Percentiles rank a stretch among this genome's conserved stretches.
Conservation (phyloP, 2,113 vertebrate species). For the Alethe castanea region DNA sequence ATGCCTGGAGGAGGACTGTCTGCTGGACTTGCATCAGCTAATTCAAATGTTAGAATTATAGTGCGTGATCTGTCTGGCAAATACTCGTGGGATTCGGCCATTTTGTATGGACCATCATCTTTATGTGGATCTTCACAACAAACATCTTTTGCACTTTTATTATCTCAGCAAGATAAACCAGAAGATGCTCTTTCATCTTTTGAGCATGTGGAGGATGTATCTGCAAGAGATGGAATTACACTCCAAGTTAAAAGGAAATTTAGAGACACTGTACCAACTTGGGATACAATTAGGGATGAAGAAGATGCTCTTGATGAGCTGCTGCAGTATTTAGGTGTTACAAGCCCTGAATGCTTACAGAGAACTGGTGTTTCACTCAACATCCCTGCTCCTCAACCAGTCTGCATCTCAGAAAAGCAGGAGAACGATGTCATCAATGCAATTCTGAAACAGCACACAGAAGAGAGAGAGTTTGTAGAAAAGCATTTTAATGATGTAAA, state of each 20-base stretch:
- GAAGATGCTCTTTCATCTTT: slow-evolving; percentile 65
- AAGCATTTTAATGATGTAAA: slow-evolving; percentile 89
- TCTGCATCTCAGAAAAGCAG: slow-evolving; percentile 96
- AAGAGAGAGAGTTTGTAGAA: slow-evolving; percentile 90
- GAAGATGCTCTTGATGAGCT: slow-evolving; percentile 95
- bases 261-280: slow-evolving; percentile 89
- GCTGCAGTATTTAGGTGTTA: slow-evolving; percentile 91
- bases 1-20: slow-evolving; percentile 92
- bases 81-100: slow-evolving; percentile 96
- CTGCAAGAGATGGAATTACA: slow-evolving; percentile 76
- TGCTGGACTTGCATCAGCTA: slow-evolving; percentile 89
- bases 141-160: slow-evolving; percentile 66
- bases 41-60: slow-evolving; percentile 91
- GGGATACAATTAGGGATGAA: slow-evolving; percentile 90
- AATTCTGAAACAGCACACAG: slow-evolving; percentile 93
- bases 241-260: slow-evolving; percentile 85
- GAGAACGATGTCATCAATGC: slow-evolving; percentile 98
- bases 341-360: slow-evolving; percentile 95
- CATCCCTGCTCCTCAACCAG: slow-evolving; percentile 90
- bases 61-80: slow-evolving; percentile 96
- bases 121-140: slow-evolving; percentile 71
- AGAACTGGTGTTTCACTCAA: slow-evolving; percentile 92
- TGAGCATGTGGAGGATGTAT: slow-evolving; percentile 71
- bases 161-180: slow-evolving; percentile 72
- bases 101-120: slow-evolving; percentile 89